phyloP scores from a whole-genome alignment of 2,888 invertebrate genomes.

The Dromius quadrimaculatus region DNA sequence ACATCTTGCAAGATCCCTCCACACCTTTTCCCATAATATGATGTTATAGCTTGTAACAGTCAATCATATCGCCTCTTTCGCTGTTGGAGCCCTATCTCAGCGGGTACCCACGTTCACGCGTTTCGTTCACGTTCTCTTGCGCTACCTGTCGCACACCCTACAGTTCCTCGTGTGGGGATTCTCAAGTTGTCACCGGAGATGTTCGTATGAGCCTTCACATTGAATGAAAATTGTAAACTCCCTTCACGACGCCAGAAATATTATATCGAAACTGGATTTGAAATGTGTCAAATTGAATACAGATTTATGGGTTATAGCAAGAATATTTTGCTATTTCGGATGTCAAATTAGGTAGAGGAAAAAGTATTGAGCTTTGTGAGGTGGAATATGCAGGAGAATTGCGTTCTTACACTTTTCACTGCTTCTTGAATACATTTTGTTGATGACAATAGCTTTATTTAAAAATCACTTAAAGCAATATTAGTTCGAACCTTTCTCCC shows the following conservation, averaged over 20 bases:
- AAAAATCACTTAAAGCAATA: not conserved
- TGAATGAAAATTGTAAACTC: constrained; percentile 8
- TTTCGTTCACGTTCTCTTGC: too few species aligned
- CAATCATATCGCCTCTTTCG: constrained; percentile 61
- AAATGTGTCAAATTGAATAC: not conserved
- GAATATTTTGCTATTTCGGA: not conserved
- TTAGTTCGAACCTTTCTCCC: not conserved
- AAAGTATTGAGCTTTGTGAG: too few species aligned
- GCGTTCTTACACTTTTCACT: too few species aligned
- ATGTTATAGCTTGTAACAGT: constrained; percentile 67
- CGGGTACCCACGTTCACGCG: not conserved
- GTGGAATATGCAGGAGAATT: too few species aligned
- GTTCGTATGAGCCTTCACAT: not conserved
- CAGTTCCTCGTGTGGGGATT: not conserved
- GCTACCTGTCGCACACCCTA: constrained; percentile 14
- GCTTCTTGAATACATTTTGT: too few species aligned
- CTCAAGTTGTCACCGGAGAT: constrained; percentile 27
- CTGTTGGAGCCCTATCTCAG: constrained; percentile 2
- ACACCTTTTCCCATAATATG: constrained; percentile 65
- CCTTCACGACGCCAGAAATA: constrained; percentile 8
- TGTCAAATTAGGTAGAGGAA: not conserved
- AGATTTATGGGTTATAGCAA: constrained; percentile 18
- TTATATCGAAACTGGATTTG: constrained; percentile 17
- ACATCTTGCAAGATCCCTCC: too few species aligned
- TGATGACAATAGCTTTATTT: too few species aligned